Evolutionary conservation across 2,797 vertebrate species (phyloP), one percentile per base, ranked within the genome.

Genomic region (Hephaestus fuliginosus): DNA sequence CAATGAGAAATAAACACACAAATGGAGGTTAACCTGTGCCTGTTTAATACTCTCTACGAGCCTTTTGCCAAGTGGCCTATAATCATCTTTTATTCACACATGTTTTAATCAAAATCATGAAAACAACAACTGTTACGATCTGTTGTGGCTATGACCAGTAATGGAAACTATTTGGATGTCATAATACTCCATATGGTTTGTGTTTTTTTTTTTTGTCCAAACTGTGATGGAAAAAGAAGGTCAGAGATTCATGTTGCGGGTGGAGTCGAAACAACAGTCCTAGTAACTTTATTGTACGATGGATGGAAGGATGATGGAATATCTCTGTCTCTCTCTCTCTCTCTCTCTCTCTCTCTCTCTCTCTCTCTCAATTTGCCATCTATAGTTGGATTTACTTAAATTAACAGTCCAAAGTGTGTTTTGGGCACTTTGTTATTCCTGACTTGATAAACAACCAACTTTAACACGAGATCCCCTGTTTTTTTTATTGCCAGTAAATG

Each of bases 1-100:
- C 57, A 53, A 11, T 39, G 46, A 36, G 36, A 55, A 64, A 46
- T 68, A 5, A 41, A 73, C 43, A 61, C 36, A 13, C 51, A 49
- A 25, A 46, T 36, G 20, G 2, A 13, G 3, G 2, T 57, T 70
- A 39, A 64, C 46, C 41, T 55, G 17, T 28, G 4, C 11, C 30
- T 52, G 18, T 52, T 57, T 56, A 52, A 64, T 49, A 56, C 15
- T 11, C 46, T n/a, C 30, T 33, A 2, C 30, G 12, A 36, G n/a
- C 12, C 22, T 25, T 43, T 25, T 15, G 8, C 3, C 7, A 39
- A 15, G 15, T 20, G 48, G 14, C 25, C 13, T 44, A 36, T 73
- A 3, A 33, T 61, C 14, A 53, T 55, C 9, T 48, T 65, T 66
- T 67, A 17, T 52, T 49, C 10, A 5, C 44, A 51, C 28, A 33